Percentiles rank a stretch among this genome's conserved stretches.
These are phyloP conservation scores for Apis dorsata DNA, from an alignment of 1,140 invertebrate species.

Conservation along the genomic window DNA sequence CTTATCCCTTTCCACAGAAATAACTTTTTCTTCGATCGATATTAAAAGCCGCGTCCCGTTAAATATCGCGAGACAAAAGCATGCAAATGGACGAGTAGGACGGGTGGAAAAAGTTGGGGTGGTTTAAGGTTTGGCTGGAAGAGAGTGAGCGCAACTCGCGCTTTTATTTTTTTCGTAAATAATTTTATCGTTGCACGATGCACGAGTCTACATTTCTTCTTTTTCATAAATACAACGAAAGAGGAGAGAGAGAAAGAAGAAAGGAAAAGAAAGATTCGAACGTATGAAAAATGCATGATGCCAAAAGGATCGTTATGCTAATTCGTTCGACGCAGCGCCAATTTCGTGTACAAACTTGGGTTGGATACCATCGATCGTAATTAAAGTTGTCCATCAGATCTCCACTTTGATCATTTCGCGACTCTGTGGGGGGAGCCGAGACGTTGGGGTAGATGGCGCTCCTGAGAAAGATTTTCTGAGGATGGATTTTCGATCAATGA, in stretches of 20 bases:
- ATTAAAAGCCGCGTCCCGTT: constrained; percentile 25
- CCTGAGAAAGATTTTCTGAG: too few relatives aligned
- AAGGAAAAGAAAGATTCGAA: constrained; percentile 12
- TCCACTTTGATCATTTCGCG: constrained; percentile 29
- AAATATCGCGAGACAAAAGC: constrained; percentile 45
- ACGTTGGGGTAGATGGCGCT: too few relatives aligned
- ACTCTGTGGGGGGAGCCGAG: neutral
- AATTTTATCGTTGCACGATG: constrained; percentile 15
- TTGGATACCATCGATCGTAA: constrained; percentile 40
- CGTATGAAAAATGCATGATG: constrained; percentile 55
- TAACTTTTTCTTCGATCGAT: constrained; percentile 19
- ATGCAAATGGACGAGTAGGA: constrained; percentile 44
- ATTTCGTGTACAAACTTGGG: constrained; percentile 36
- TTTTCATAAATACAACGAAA: constrained; percentile 10
- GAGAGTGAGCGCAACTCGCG: neutral
- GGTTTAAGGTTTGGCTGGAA: neutral
- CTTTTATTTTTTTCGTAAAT: constrained; percentile 41
- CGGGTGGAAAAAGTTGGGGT: neutral
- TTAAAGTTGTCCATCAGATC: constrained; percentile 49
- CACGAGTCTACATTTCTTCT: neutral
- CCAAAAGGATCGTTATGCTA: constrained; percentile 55
- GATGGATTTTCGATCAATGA: too few relatives aligned
- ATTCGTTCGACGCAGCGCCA: constrained; percentile 28
- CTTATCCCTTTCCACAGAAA: neutral
- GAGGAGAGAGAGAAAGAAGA: neutral